phyloP scores from a whole-genome alignment of 2,888 invertebrate species.

The Oligia strigilis region DNA sequence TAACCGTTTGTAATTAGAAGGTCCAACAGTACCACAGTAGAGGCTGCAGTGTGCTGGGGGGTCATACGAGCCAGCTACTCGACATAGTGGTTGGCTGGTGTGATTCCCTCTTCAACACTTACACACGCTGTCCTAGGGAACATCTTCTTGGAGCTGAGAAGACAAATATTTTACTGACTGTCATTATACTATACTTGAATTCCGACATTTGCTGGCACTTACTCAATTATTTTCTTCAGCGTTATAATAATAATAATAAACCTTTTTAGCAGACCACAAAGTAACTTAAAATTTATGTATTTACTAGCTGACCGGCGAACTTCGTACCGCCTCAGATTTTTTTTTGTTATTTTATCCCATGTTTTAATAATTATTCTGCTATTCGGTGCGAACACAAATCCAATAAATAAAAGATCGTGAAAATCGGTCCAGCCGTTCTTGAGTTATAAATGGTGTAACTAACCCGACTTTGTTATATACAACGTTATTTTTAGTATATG shows the following conservation, averaged over 20 bases:
- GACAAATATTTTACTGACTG: not conserved
- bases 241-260: not conserved
- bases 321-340: too few species aligned
- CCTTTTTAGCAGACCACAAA: not conserved
- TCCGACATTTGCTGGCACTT: not conserved
- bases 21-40: not conserved
- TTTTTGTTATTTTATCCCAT: too few species aligned
- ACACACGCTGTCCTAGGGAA: not conserved
- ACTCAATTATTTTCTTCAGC: too few species aligned
- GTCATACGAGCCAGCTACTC: not conserved
- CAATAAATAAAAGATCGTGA: too few species aligned
- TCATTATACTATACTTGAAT: not conserved
- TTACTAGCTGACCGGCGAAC: not conserved
- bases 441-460: too few species aligned
- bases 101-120: slow-evolving; percentile 7
- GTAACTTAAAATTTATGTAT: not conserved
- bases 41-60: not conserved
- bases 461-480: too few species aligned
- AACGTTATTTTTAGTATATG: too few species aligned
- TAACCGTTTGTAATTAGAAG: not conserved
- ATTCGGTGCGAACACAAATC: too few species aligned
- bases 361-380: too few species aligned
- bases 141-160: not conserved
- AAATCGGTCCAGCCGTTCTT: too few species aligned
- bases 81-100: not conserved